Evolutionary conservation across 2,113 vertebrate genomes (phyloP), one percentile per base, ranked within the genome.

Genomic region (Opisthocomus hoazin): DNA sequence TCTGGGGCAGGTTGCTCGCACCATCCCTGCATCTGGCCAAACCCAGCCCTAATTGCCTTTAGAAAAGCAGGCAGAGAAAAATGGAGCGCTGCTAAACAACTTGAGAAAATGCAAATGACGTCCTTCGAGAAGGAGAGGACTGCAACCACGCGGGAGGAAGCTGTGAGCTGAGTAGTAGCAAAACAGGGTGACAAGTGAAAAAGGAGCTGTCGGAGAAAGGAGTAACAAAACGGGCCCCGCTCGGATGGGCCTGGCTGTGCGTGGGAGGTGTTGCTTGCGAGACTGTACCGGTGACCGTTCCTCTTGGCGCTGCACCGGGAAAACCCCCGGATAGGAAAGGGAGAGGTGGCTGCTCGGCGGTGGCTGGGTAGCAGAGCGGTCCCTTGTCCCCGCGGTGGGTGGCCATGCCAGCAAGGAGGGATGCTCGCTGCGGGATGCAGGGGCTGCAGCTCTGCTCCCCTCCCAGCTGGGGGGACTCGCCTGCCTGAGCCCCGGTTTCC

Each of bases 141-240:
- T 84, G 53, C 91, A 84, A 41, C 87, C 77, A 87, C 4, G 22
- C 56, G 1, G 84, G 83, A 95, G 95, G 92, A 96, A 93, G 96
- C 96, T 94, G 95, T 66, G 85, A 96, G 93, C 85, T 95, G 88
- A 94, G 89, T 96, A 95, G 96, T 96, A 97, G 92, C 96, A 95
- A 96, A 96, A 95, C 96, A 96, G 90, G 92, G 93, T 97, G 96
- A 96, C 96, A 96, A 95, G 96, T 96, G 96, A 96, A 95, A 96
- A 96, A 94, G 94, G 96, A 97, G 82, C 94, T 96, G 94, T 96
- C 83, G 85, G 82, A 76, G 92, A 69, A 96, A 96, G 79, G 88
- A 93, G 86, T 96, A 95, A 95, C 96, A 97, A 93, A 93, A 30
- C 87, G 74, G 96, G 92, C 92, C 94, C 92, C 0, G 63, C 94